Conservation (phyloP, 2,797 vertebrate species). For the Parauchenoglanis ngamensis region DNA sequence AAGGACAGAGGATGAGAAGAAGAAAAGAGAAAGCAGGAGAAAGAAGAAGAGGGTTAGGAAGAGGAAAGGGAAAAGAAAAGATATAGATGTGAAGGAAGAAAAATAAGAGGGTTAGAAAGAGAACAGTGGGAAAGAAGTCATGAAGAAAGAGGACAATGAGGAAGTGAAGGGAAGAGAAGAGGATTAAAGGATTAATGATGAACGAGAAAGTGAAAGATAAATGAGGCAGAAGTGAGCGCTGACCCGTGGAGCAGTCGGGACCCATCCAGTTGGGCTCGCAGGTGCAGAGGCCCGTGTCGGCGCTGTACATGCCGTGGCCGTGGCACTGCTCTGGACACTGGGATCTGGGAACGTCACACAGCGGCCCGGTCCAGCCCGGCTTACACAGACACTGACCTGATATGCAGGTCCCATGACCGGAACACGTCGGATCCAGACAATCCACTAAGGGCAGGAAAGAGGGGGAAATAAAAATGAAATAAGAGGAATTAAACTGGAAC, state of each 20-base stretch:
- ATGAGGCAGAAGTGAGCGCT: constrained; percentile 52
- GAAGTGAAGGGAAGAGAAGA: neutral
- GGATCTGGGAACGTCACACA: constrained; percentile 80
- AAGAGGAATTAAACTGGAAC: neutral
- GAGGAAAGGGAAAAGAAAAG: neutral
- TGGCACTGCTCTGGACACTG: constrained; percentile 89
- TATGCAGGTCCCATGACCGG: constrained; percentile 84
- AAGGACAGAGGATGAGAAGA: neutral
- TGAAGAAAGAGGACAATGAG: neutral
- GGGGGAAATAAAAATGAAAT: neutral
- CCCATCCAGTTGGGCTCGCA: constrained; percentile 90
- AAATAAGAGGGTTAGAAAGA: neutral
- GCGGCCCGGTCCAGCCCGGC: constrained; percentile 83
- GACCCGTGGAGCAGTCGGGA: constrained; percentile 88
- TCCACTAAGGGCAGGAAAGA: constrained; percentile 71
- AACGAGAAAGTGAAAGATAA: neutral
- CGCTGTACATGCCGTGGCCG: constrained; percentile 81
- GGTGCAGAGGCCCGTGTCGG: constrained; percentile 84
- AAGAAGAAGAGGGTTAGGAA: neutral
- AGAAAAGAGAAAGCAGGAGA: neutral
- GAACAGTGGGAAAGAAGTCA: neutral
- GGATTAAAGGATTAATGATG: constrained; percentile 1
- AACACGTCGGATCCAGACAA: constrained; percentile 84
- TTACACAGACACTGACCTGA: constrained; percentile 86
- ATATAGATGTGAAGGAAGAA: neutral